Evolutionary conservation across 2,113 vertebrate genomes (phyloP), one percentile per base, ranked within the genome.

Genomic region (Atractosteus spatula): DNA sequence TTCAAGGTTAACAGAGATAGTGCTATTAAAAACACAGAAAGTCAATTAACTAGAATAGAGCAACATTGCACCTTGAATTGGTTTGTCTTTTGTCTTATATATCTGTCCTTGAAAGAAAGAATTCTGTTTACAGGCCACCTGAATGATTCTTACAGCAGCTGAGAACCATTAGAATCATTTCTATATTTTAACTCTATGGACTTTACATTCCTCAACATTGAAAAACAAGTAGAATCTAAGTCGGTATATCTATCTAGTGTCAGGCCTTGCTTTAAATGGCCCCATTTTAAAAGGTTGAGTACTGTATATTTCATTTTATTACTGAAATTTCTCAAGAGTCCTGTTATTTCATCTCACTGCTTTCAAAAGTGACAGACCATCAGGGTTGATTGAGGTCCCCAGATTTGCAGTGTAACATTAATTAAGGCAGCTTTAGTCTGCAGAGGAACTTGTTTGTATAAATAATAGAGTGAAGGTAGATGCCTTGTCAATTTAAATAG

Each of bases 401-500:
- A 61, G 66, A 42, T 72, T 7, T 61, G 44, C 44, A 2, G 75
- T 42, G 3, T 13, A 71, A 57, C 47, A 17, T 67, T 66, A 62
- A 68, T 75, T 71, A 70, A 71, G 71, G 67, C 55, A 43, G 16
- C 12, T 4, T 72, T 65, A 56, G 67, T 56, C 17, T 64, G 63
- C 44, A 66, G 13, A 12, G 62, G 16, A 56, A 3, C 12, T 71
- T 76, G 70, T 80, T 79, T 75, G 70, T 73, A 76, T 76, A 76
- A 75, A 81, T 78, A 79, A 77, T 72, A 61, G 68, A 69, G 62
- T 65, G 41, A 66, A 69, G 78, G 56, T 42, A 1, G 43, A 44
- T 41, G 4, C 65, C 76, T 73, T 76, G 76, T 78, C 74, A 79
- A 68, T 81, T 81, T 55, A 70, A 62, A 72, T 73, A 75, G 79